Conservation (phyloP, 2,888 invertebrate species). For the Formica aserva region DNA sequence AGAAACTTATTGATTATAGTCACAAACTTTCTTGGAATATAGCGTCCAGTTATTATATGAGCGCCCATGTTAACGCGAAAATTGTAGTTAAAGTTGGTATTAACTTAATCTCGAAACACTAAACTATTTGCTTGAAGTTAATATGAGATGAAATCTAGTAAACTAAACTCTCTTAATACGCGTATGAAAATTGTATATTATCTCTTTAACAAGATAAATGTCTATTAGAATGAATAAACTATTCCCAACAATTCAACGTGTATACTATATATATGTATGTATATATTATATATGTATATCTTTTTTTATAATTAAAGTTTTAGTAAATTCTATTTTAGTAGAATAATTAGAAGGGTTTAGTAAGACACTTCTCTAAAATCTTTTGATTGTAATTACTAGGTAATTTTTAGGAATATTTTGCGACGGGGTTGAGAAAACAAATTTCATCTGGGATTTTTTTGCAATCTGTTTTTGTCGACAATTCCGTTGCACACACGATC, state of each 20-base stretch:
- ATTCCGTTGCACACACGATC: constrained; percentile 3
- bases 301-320: neutral
- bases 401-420: neutral
- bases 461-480: constrained; percentile 29
- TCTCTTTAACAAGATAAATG: neutral
- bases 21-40: neutral
- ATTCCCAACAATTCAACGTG: neutral
- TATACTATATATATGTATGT: neutral
- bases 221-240: neutral
- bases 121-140: constrained; percentile 6
- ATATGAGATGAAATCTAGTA: constrained; percentile 1
- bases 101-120: constrained; percentile 21
- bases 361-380: neutral
- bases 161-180: neutral
- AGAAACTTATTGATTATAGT: constrained; percentile 38
- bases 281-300: neutral
- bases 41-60: constrained; percentile 11
- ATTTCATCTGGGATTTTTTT: constrained; percentile 30
- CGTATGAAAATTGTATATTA: neutral
- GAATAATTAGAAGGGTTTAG: neutral
- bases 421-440: constrained; percentile 2
- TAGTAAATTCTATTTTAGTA: neutral
- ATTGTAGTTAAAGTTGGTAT: constrained; percentile 19
- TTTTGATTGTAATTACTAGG: neutral
- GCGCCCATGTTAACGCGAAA: constrained; percentile 10